Evolutionary conservation across 92 coral and sea anemone species (phyloP).

Genomic region (Siderastrea siderea): DNA sequence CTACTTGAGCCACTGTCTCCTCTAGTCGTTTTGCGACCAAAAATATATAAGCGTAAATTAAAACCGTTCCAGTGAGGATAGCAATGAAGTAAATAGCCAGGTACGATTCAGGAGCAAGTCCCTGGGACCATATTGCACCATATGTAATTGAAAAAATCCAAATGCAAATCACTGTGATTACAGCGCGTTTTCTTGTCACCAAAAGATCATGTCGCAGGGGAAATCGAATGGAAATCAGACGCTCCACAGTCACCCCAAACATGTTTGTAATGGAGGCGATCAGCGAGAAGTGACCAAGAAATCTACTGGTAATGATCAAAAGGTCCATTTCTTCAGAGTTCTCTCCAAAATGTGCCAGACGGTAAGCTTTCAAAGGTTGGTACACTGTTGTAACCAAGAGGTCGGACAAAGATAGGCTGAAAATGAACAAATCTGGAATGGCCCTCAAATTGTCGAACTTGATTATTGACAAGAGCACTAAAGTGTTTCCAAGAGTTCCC

Average conservation of each 20-base stretch:
- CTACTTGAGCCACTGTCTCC: background rate
- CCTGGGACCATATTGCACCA: slow-evolving; percentile 32
- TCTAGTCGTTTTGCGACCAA: slow-evolving; percentile 51
- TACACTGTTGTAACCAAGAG: slow-evolving; percentile 48
- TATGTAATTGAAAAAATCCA: slow-evolving; percentile 49
- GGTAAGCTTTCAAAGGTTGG: slow-evolving; percentile 61
- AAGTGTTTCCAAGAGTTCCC: slow-evolving; percentile 64
- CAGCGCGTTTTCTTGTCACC: slow-evolving; percentile 51
- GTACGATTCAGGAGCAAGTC: background rate
- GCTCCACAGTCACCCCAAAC: slow-evolving; percentile 78
- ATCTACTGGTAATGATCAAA: background rate
- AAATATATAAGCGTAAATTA: slow-evolving; percentile 60
- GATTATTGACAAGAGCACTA: slow-evolving; percentile 54
- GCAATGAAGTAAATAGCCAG: slow-evolving; percentile 24
- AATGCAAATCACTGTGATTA: slow-evolving; percentile 14
- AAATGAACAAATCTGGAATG: slow-evolving; percentile 80
- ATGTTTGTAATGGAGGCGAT: slow-evolving; percentile 77
- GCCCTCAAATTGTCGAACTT: slow-evolving; percentile 60
- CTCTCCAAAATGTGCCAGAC: slow-evolving; percentile 7
- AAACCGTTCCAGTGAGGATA: slow-evolving; percentile 41
- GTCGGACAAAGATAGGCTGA: slow-evolving; percentile 77
- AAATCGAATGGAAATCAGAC: slow-evolving; percentile 62
- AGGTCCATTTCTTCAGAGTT: background rate
- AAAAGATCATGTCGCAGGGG: slow-evolving; percentile 52
- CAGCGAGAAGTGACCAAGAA: slow-evolving; percentile 65